These are phyloP conservation scores for Spodoptera picta DNA, from an alignment of 2,888 invertebrate species.

Conservation along the genomic window DNA sequence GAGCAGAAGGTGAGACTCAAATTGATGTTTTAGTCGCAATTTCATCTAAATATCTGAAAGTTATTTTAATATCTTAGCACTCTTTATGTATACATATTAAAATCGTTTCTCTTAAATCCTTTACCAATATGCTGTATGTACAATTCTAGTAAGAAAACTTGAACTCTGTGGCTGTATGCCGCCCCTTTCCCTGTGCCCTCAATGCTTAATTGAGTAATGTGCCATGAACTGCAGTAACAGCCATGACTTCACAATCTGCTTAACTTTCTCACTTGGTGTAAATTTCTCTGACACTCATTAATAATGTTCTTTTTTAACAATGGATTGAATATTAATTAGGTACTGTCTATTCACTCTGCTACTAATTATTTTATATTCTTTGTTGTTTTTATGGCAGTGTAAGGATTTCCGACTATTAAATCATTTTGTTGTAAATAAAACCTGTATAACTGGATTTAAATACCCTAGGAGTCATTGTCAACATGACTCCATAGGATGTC, in stretches of 20 bases:
- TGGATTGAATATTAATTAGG: conserved; percentile 17
- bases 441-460: too few species aligned
- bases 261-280: conserved; percentile 34
- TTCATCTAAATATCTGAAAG: not conserved
- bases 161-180: not conserved
- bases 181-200: conserved; percentile 36
- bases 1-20: conserved; percentile 75
- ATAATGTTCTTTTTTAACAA: conserved; percentile 26
- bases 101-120: not conserved
- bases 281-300: conserved; percentile 23
- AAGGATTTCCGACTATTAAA: too few species aligned
- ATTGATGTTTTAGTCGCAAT: not conserved
- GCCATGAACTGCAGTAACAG: not conserved
- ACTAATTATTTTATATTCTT: conserved; percentile 11
- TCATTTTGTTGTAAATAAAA: too few species aligned
- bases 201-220: conserved; percentile 7
- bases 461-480: too few species aligned
- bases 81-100: not conserved
- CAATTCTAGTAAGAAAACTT: not conserved
- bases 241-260: conserved; percentile 6
- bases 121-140: not conserved
- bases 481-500: too few species aligned
- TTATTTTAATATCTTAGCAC: not conserved
- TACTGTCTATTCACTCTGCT: conserved; percentile 3
- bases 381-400: not conserved